phyloP scores from a whole-genome alignment of 2,888 invertebrate genomes.

The Mythimna pallens region DNA sequence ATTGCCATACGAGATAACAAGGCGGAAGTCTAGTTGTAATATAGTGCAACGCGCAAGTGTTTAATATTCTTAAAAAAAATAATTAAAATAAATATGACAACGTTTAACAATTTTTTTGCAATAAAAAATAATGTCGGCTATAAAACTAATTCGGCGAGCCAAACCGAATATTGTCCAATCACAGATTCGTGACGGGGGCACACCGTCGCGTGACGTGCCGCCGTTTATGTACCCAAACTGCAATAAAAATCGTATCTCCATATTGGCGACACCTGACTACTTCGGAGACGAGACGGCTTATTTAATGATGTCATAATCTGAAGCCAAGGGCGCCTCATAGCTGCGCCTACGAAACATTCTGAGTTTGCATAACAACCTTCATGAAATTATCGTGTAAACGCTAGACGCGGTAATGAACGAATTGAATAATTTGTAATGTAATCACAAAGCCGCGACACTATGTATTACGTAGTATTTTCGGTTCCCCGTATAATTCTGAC shows the following conservation, averaged over 20 bases:
- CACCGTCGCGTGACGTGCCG: conserved; percentile 46
- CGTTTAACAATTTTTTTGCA: neutral
- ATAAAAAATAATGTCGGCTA: conserved; percentile 26
- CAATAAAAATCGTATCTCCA: conserved; percentile 53
- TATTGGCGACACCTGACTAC: conserved; percentile 54
- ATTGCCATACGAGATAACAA: conserved; percentile 41
- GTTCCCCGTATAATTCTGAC: conserved; percentile 44
- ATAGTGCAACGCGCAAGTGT: conserved; percentile 33
- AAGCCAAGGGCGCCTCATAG: conserved; percentile 68
- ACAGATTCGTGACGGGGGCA: conserved; percentile 39
- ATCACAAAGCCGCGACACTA: conserved; percentile 50
- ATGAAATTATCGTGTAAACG: conserved; percentile 60
- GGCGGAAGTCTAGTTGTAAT: conserved; percentile 43
- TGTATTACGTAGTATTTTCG: conserved; percentile 43
- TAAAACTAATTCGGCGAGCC: conserved; percentile 49
- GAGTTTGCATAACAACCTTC: conserved; percentile 71
- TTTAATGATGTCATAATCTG: conserved; percentile 62
- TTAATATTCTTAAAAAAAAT: conserved; percentile 13
- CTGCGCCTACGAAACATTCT: conserved; percentile 62
- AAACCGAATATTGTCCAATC: conserved; percentile 46
- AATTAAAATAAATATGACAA: conserved; percentile 6
- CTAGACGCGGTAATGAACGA: conserved; percentile 53
- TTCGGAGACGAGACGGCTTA: conserved; percentile 49
- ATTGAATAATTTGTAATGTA: conserved; percentile 66
- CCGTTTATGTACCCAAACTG: conserved; percentile 31